Evolutionary conservation across 2,113 vertebrate species (phyloP), one percentile per base, ranked within the genome.

Genomic region (Emydura subglobosa): DNA sequence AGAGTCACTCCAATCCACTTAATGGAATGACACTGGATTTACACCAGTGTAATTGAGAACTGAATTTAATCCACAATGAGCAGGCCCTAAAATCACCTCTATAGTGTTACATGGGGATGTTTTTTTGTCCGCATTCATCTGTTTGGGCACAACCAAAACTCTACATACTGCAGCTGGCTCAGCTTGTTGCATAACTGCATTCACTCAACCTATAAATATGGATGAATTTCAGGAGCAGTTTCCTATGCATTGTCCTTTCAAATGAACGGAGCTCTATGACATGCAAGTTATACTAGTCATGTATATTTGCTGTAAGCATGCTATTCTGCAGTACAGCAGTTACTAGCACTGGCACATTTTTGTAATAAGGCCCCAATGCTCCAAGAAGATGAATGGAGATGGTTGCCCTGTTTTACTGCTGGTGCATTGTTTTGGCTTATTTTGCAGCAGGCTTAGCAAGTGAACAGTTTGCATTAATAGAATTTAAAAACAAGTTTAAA

Each of bases 251-350:
- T 4, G 9, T 21, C 65, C 50, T 95, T 51, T 42, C 47, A 79
- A 19, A 2, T 31, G 19, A 50, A 76, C 0, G 82, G 21, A 5
- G 4, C 16, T n/a, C 83, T 59, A 2, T 14, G 51, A n/a, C 44
- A 34, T 6, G 49, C 6, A 39, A 34, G 10, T 65, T 13, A 49
- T 0, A 0, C 68, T 14, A 21, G 42, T 31, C 9, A 49, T 42
- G 2, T 50, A 47, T 51, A 21, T 7, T 34, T 84, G 25, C 50
- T 72, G 0, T 2, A 39, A 49, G 21, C 22, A 4, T 10, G 5
- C 22, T 44, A 47, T 47, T 22, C 34, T 76, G 1, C 0, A 39
- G 39, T 25, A 42, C 81, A 86, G 61, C 17, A 80, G 19, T 31
- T 55, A 76, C 5, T 72, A 13, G 17, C 29, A 9, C 27, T 7